These are phyloP conservation scores for Cynopterus sphinx DNA, from an alignment of 2,797 vertebrate genomes.

Conservation along the genomic window DNA sequence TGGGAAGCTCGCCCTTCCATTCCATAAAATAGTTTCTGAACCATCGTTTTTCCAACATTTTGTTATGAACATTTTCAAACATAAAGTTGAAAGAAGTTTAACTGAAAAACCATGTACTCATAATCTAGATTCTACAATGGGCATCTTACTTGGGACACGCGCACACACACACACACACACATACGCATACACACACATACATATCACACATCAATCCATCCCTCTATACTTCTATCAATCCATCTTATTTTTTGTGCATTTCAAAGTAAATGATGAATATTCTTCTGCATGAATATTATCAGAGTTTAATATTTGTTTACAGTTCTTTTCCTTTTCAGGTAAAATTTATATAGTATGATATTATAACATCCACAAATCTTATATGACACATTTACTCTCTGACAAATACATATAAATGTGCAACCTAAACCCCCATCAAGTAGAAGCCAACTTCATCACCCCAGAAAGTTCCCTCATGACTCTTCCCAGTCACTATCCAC, in stretches of 20 bases:
- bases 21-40: neutral
- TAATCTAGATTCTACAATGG: neutral
- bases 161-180: neutral
- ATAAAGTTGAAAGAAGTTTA: neutral
- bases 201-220: neutral
- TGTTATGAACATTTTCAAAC: neutral
- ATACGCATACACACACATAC: neutral
- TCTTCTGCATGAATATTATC: neutral
- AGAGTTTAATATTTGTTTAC: neutral
- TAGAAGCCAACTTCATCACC: neutral
- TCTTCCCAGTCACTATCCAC: neutral
- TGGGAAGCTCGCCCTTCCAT: neutral
- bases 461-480: neutral
- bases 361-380: neutral
- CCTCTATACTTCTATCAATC: neutral
- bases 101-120: neutral
- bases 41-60: neutral
- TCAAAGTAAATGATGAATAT: neutral
- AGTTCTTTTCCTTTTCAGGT: neutral
- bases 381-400: neutral
- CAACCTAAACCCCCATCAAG: neutral
- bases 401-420: neutral
- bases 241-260: neutral
- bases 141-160: neutral
- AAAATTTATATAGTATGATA: neutral